A percentile compares a stretch with the other conserved stretches of the same genome.
Conservation (phyloP, 2,113 vertebrate genomes). For the Takifugu bimaculatus region DNA sequence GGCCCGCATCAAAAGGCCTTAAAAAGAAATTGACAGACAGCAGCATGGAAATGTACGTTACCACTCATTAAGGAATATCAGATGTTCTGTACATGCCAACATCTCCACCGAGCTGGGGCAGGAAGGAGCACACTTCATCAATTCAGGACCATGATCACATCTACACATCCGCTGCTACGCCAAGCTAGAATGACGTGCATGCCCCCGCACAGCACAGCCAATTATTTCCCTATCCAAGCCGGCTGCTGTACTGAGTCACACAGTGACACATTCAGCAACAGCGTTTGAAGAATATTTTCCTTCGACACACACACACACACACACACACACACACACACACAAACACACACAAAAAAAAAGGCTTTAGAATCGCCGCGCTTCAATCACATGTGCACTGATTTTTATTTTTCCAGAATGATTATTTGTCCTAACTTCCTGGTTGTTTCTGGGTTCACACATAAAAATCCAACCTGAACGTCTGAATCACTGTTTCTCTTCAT, state of each 20-base stretch:
- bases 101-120: too few species aligned
- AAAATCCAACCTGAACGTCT: too few species aligned
- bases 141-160: conserved; percentile 1
- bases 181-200: conserved; percentile 50
- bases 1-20: too few species aligned
- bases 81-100: not conserved
- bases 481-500: conserved; percentile 3
- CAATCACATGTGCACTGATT: too few species aligned
- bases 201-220: conserved; percentile 59
- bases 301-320: not conserved
- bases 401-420: too few species aligned
- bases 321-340: too few species aligned
- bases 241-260: conserved; percentile 55
- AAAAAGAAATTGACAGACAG: not conserved
- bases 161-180: conserved; percentile 36
- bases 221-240: conserved; percentile 65
- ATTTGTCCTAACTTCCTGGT: too few species aligned
- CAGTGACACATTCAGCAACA: conserved; percentile 52
- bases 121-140: too few species aligned
- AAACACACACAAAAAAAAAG: not conserved
- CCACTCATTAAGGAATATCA: conserved; percentile 21
- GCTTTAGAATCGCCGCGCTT: not conserved
- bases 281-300: conserved; percentile 50
- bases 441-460: too few species aligned
- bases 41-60: not conserved